Evolutionary conservation across 2,797 vertebrate species (phyloP), one percentile per base, ranked within the genome.

Genomic region (Dallia pectoralis): DNA sequence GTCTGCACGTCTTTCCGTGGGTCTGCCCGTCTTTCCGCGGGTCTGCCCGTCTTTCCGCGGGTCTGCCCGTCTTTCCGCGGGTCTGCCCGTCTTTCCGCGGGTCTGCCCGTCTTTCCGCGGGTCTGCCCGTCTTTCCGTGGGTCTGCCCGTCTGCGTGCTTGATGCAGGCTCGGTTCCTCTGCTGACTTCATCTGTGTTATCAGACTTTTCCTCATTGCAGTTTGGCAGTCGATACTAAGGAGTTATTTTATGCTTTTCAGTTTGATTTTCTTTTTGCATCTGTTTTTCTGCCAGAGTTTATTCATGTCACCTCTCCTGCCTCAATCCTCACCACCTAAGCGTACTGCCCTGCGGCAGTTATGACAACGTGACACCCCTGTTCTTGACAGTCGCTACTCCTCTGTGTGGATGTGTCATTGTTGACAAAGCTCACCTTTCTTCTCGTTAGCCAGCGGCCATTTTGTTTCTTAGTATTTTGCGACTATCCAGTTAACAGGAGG

Each of bases 341-440:
- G n/a, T n/a, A 30, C 67, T 16, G 25, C 30, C 68, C 68, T 19
- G 49, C 14, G n/a, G 22, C 48, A 8, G 30, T 67, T 40, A 53
- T 61, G 72, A 33, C 71, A 51, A 7, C 18, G 40, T 67, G 71
- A 65, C 32, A 70, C 73, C 68, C 56, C 9, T 29, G 59, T 22
- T 32, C 73, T 16, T 53, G 47, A 47, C 32, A 29, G 59, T 65
- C 67, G 15, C 59, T 56, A 61, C 29, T 27, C 32, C 18, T 27
- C 72, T n/a, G 18, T 44, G 7, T 29, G 29, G n/a, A 62, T 33
- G 36, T 63, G 67, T 62, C 66, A 74, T 14, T 32, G 19, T 56
- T 19, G 36, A 74, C 53, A 59, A 61, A 47, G 25, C 36, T 48
- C n/a, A 29, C 59, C 47, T 63, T 62, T 22, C 40, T 6, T 32